Base-by-base conservation (phyloP, 1,140 invertebrate species). In the Aphelinus certus region DNA sequence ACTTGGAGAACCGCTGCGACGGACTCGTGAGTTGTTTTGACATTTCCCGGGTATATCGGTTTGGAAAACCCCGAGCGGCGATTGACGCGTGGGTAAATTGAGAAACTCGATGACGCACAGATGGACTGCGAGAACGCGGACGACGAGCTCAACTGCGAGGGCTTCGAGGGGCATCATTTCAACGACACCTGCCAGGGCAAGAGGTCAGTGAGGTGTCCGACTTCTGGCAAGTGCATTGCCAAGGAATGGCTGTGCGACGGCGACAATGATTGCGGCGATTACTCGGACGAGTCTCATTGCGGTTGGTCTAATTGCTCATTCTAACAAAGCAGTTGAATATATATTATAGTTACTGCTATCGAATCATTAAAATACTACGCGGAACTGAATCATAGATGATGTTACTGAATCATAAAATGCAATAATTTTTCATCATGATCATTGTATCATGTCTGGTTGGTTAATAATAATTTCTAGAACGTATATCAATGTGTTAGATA, bases 221-320 rank as follows among this genome's bases (percentile, higher is more conserved):
- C 87, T 63, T 92, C 93, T 7, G 90, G 89, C 68, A 90, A 90
- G 53, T 96, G 95, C 84, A 95, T 96, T 73, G 90, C 90, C 10
- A 90, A 91, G 71, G 89, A 92, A 2, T 95, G 93, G 92, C 85
- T 93, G 1, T 96, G 95, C 84, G 94, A 94, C 81, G 91, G 92
- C 0, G 91, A 93, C 76, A 92, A 95, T 74, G 94, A 96, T 82
- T 96, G 95, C 79, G 93, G 92, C 0, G 95, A 96, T 85, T 94
- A 91, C 80, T 94, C 93, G 2, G 95, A 96, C 82, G 95, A 95
- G 84, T 93, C 92, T 4, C 92, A 92, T 79, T 95, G 94, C 80
- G 92, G 93, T 90, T 86, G 87, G 85, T 77, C 43, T 26, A 26
- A 26, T 26, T 26, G 26, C 26, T 26, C 26, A 26, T 26, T 26